Conservation (phyloP, 2,797 vertebrate species). For the Craterocephalus amniculus region DNA sequence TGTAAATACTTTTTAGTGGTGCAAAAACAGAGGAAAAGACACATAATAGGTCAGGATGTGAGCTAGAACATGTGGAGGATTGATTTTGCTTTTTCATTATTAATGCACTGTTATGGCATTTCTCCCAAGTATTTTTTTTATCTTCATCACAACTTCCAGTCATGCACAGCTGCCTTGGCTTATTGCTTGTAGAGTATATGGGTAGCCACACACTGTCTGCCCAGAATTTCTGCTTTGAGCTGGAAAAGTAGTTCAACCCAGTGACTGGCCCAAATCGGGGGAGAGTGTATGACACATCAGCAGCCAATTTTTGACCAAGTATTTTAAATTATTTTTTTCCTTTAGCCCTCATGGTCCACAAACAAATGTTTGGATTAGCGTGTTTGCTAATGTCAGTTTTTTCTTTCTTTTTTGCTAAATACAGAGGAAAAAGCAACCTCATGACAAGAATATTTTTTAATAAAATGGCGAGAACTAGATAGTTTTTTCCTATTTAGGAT, state of each 20-base stretch:
- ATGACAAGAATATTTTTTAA: no score
- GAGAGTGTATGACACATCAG: constrained; percentile 75
- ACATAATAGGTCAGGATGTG: constrained; percentile 30
- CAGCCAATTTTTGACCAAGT: constrained; percentile 76
- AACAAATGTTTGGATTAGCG: neutral
- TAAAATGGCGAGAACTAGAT: neutral
- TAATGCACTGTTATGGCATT: constrained; percentile 72
- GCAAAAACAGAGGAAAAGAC: neutral
- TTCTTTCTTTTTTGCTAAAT: no score
- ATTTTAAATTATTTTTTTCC: constrained; percentile 55
- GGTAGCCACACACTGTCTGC: constrained; percentile 12
- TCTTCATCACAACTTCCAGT: constrained; percentile 61
- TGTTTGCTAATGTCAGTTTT: neutral
- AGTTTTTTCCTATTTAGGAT: neutral
- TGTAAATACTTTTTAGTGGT: neutral
- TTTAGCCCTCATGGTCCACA: constrained; percentile 11
- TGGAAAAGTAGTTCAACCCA: constrained; percentile 69
- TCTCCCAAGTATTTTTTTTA: constrained; percentile 61
- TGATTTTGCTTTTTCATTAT: constrained; percentile 73
- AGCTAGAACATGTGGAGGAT: constrained; percentile 32
- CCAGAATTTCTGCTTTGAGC: constrained; percentile 54
- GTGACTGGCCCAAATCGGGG: constrained; percentile 73
- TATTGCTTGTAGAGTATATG: constrained; percentile 8
- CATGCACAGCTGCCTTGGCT: constrained; percentile 61
- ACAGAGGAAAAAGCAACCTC: no score